Evolutionary conservation across 2,888 invertebrate species (phyloP).

Genomic region (Cephus spinipes): DNA sequence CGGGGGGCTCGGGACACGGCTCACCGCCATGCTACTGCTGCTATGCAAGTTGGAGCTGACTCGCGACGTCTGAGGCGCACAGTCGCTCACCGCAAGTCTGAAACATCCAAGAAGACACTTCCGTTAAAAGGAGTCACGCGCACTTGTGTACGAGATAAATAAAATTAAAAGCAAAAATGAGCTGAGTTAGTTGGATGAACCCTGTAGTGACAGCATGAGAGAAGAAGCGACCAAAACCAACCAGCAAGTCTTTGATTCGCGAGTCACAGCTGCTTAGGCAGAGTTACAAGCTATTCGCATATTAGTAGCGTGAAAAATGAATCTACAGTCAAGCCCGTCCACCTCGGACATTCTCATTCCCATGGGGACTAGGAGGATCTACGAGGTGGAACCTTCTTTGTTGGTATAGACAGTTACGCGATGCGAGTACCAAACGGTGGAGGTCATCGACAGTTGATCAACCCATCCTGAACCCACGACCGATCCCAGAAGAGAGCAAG

Average conservation of each 20-base stretch:
- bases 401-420: background rate
- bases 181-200: background rate
- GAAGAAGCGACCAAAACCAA: background rate
- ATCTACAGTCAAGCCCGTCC: background rate
- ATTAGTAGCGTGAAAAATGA: background rate
- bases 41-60: constrained; percentile 84
- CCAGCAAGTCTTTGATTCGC: background rate
- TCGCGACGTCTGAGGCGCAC: constrained; percentile 88
- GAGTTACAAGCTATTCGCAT: background rate
- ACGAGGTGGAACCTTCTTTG: background rate
- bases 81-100: constrained; percentile 85
- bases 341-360: background rate
- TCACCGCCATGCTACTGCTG: constrained; percentile 94
- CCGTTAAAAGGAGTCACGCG: background rate
- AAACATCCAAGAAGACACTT: constrained; percentile 54
- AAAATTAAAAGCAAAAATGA: background rate
- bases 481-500: background rate
- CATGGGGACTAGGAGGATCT: background rate
- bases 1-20: constrained; percentile 95
- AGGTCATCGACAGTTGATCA: constrained; percentile 44
- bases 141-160: background rate
- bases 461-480: constrained; percentile 50
- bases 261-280: background rate
- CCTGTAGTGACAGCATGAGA: background rate
- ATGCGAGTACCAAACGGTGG: constrained; percentile 15